A percentile compares a stretch with the other conserved stretches of the same genome.
Evolutionary conservation across 1,140 invertebrate genomes (phyloP).

Genomic region (Atta cephalotes): DNA sequence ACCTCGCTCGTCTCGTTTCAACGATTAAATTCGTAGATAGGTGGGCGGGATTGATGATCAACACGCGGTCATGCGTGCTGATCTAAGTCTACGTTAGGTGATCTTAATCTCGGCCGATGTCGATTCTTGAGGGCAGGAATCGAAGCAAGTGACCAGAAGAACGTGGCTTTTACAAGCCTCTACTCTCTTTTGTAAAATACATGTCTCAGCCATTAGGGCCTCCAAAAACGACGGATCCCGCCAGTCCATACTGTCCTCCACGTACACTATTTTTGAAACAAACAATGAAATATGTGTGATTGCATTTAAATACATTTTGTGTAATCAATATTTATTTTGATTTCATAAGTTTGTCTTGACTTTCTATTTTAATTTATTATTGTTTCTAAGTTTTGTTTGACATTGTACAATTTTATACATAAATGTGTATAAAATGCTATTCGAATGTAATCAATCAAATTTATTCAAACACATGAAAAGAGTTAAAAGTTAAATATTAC

Average conservation of each 20-base stretch:
- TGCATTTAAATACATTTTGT: background rate
- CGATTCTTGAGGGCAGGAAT: constrained; percentile 80
- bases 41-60: constrained; percentile 75
- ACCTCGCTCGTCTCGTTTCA: constrained; percentile 76
- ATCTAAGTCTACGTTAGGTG: constrained; percentile 81
- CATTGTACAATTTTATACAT: background rate
- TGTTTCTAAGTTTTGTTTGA: background rate
- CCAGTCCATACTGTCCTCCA: constrained; percentile 87
- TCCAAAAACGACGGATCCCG: constrained; percentile 87
- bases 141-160: constrained; percentile 87
- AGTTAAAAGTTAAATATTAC: background rate
- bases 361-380: too few relatives aligned
- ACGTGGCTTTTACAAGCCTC: constrained; percentile 87
- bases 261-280: constrained; percentile 84
- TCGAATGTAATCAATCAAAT: background rate
- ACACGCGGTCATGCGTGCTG: constrained; percentile 80
- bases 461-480: background rate
- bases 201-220: constrained; percentile 87
- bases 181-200: constrained; percentile 87
- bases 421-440: background rate
- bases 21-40: constrained; percentile 63
- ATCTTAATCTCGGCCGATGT: constrained; percentile 75
- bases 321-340: background rate
- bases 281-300: constrained; percentile 34
- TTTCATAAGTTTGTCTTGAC: too few relatives aligned